Evolutionary conservation across 2,797 vertebrate species (phyloP).

Genomic region (Darevskia mixta): DNA sequence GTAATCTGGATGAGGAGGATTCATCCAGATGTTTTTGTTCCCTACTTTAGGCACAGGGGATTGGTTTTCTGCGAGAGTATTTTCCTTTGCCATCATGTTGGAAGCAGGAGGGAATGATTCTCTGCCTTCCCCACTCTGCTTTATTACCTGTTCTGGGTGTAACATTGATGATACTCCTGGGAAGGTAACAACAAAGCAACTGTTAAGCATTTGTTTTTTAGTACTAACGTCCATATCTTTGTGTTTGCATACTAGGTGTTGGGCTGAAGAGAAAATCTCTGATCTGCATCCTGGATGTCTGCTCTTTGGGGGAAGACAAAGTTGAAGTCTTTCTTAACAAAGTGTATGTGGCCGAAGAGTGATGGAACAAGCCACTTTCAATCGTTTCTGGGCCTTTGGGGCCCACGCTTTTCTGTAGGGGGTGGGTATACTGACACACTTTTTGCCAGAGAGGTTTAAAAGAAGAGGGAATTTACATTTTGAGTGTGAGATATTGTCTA

Average conservation of each 20-base stretch:
- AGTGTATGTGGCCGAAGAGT: conserved; percentile 84
- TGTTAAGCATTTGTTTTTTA: conserved; percentile 54
- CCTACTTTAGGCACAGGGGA: background rate
- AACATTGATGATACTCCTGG: background rate
- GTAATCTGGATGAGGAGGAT: background rate
- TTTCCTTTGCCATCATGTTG: background rate
- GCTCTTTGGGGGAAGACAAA: conserved; percentile 84
- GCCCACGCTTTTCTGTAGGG: too few species aligned
- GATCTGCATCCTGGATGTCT: conserved; percentile 89
- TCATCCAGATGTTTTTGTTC: background rate
- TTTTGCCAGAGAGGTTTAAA: too few species aligned
- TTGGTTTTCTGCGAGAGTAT: background rate
- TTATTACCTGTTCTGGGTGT: background rate
- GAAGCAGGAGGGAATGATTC: background rate
- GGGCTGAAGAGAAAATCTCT: conserved; percentile 83
- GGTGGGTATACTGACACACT: too few species aligned
- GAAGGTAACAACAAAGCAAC: conserved; percentile 33
- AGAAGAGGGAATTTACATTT: too few species aligned
- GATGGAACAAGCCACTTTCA: conserved; percentile 9
- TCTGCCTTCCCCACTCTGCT: background rate
- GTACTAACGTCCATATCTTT: conserved; percentile 41
- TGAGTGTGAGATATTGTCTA: too few species aligned
- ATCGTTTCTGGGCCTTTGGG: too few species aligned
- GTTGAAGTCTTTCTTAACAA: conserved; percentile 89
- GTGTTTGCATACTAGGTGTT: conserved; percentile 81